A percentile compares a stretch with the other conserved stretches of the same genome.
These are phyloP conservation scores for Megaceryle torquata DNA, from an alignment of 2,113 vertebrate genomes.

Conservation along the genomic window DNA sequence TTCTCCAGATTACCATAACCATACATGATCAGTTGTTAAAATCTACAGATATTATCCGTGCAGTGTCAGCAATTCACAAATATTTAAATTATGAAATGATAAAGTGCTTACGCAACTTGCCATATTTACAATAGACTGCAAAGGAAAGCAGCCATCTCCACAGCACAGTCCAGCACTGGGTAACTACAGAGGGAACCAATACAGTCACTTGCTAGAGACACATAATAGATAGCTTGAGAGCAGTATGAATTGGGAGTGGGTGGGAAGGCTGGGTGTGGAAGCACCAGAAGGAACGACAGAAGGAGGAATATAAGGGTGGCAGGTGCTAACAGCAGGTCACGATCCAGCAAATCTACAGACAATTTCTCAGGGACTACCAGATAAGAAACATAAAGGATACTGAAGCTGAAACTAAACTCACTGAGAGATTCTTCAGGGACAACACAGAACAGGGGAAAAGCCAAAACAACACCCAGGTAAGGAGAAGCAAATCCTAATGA, in stretches of 20 bases:
- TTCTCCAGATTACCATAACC: conserved; percentile 58
- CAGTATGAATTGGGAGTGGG: fast-evolving
- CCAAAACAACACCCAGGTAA: neutral
- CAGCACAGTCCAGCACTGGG: neutral
- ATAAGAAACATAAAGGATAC: neutral
- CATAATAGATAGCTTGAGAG: fast-evolving
- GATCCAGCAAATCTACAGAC: neutral
- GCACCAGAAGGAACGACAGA: neutral
- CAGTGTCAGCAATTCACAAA: conserved; percentile 14
- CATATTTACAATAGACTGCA: neutral
- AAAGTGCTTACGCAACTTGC: neutral
- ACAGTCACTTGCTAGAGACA: neutral
- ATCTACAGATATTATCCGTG: conserved; percentile 55
- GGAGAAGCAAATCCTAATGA: neutral
- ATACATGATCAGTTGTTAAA: conserved; percentile 47
- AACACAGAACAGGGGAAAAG: neutral
- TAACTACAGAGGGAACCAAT: neutral
- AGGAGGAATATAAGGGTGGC: neutral
- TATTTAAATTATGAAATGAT: conserved; percentile 23
- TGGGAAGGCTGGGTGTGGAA: neutral
- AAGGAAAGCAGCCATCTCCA: neutral
- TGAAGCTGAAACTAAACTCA: neutral
- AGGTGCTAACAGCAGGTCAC: neutral
- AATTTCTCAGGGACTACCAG: neutral
- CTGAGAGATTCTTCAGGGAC: neutral